Base-by-base conservation (phyloP, 2,113 vertebrate species). In the Tretioscincus oriximinensis region DNA sequence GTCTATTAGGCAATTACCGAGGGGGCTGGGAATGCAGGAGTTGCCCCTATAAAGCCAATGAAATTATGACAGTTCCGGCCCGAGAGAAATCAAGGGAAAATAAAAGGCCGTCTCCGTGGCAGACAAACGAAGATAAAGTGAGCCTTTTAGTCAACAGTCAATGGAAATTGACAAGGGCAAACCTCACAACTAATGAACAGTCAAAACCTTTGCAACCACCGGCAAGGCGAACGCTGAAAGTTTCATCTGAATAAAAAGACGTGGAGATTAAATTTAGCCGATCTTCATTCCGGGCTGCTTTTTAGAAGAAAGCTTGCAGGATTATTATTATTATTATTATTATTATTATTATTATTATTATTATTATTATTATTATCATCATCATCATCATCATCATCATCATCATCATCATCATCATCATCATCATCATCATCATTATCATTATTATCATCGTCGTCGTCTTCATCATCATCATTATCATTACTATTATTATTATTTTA, bases 121-220 rank as follows among this genome's bases (percentile, higher is more conserved):
- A 95, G 97, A 98, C 98, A 98, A 98, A 99, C 94, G 97, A 99
- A 98, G 98, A 99, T 99, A 98, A 99, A 99, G 98, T 97, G 97
- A 96, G 96, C 93, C 95, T 95, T 93, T 94, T 90, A 90, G 95
- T 94, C 94, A 87, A 94, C 92, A 92, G 96, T 95, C 95, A 94
- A 96, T 96, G 94, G 93, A 94, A 95, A 94, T 93, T 96, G 97
- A 97, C 96, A 95, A 94, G 93, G 93, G 91, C 95, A 95, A 95
- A 84, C 92, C 95, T 95, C 93, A 60, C 94, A 94, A 94, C 95
- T 96, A 99, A 98, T 97, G 97, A 97, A 95, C 94, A 95, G 95
- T 86, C 93, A 94, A 96, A 41, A 92, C 92, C 95, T 94, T 87
- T 90, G 92, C 93, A 92, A 91, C 92, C 93, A 90, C 92, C 86